phyloP scores from a whole-genome alignment of 64 coral and sea anemone genomes.

The Actinia equina region DNA sequence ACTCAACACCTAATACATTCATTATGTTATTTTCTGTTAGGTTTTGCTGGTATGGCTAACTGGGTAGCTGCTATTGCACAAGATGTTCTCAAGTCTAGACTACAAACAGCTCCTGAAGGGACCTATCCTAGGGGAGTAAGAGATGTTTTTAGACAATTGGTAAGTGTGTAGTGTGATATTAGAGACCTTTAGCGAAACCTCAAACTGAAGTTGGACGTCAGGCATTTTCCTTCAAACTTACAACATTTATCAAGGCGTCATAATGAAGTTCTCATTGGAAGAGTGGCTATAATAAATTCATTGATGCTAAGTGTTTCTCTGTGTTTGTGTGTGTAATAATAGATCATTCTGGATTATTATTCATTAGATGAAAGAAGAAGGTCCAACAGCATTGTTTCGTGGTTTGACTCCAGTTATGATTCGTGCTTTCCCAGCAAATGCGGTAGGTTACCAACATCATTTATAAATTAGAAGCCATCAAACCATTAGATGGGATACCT shows the following conservation, averaged over 20 bases:
- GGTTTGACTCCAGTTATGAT: constrained; percentile 95
- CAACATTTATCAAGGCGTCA: too few relatives aligned
- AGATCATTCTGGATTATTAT: background rate
- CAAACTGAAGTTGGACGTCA: constrained; percentile 12
- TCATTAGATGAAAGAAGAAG: constrained; percentile 86
- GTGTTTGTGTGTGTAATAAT: background rate
- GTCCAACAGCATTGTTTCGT: constrained; percentile 70
- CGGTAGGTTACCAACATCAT: constrained; percentile 55
- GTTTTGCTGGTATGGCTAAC: constrained; percentile 89
- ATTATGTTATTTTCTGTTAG: constrained; percentile 11
- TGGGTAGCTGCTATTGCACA: constrained; percentile 88
- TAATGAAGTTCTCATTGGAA: too few relatives aligned
- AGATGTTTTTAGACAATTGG: constrained; percentile 96
- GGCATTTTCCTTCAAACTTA: too few relatives aligned
- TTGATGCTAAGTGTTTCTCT: too few relatives aligned
- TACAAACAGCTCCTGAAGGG: constrained; percentile 97
- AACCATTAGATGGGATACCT: background rate
- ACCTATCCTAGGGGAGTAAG: constrained; percentile 92
- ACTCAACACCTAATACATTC: background rate
- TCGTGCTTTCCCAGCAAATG: constrained; percentile 98
- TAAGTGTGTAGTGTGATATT: constrained; percentile 8
- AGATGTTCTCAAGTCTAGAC: constrained; percentile 92
- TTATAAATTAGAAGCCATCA: background rate
- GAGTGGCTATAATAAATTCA: too few relatives aligned
- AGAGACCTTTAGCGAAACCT: constrained; percentile 9